Conservation (phyloP, 1,140 invertebrate genomes). For the Aethina tumida region DNA sequence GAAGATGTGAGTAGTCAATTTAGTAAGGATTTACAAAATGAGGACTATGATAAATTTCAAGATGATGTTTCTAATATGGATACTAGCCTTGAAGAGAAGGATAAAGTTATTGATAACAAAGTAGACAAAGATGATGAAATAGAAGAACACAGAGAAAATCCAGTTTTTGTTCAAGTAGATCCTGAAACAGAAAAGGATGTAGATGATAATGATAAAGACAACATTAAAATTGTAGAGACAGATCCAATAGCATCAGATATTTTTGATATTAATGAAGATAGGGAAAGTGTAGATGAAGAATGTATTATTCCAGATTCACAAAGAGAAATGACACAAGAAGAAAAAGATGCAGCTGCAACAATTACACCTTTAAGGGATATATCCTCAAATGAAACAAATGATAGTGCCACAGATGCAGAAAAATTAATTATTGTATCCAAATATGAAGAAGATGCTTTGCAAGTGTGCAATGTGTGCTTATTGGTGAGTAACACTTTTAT, state of each 20-base stretch:
- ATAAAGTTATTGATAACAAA: not conserved
- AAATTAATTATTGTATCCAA: conserved; percentile 15
- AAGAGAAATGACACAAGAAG: conserved; percentile 49
- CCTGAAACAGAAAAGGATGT: conserved; percentile 20
- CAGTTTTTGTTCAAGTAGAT: conserved; percentile 20
- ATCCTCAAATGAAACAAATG: conserved; percentile 14
- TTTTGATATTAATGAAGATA: conserved; percentile 17
- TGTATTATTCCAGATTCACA: conserved; percentile 47
- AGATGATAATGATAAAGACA: conserved; percentile 16
- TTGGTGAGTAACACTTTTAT: conserved; percentile 20
- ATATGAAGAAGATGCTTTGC: conserved; percentile 22
- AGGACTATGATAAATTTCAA: no score
- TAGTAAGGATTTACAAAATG: no score
- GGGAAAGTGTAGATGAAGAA: conserved; percentile 44
- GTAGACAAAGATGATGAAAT: not conserved
- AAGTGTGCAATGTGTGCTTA: conserved; percentile 23
- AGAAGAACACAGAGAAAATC: conserved; percentile 13
- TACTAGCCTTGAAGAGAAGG: not conserved
- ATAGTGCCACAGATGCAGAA: conserved; percentile 1
- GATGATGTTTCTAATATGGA: no score
- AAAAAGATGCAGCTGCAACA: conserved; percentile 43
- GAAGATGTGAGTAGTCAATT: no score
- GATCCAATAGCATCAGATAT: conserved; percentile 24
- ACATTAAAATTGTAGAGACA: conserved; percentile 11
- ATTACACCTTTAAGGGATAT: conserved; percentile 24